phyloP scores from a whole-genome alignment of 2,888 invertebrate genomes.

The Nycteola revayana region DNA sequence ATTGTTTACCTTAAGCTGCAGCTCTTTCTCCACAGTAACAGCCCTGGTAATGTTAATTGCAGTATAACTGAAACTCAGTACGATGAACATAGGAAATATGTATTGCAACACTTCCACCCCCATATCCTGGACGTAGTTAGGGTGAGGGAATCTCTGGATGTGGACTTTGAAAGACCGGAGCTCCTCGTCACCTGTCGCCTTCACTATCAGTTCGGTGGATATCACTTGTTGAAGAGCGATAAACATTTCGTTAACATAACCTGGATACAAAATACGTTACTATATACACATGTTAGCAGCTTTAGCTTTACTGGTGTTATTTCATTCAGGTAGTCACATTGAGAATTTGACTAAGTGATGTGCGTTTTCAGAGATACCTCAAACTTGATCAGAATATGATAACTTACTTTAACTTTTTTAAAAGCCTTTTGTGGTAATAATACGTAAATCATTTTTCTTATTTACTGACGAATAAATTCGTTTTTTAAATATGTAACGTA shows the following conservation, averaged over 20 bases:
- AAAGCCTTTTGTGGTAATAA: too few relatives aligned
- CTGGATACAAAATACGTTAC: conserved; percentile 39
- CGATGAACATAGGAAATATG: conserved; percentile 88
- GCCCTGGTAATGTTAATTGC: conserved; percentile 89
- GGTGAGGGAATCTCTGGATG: conserved; percentile 88
- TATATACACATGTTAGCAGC: too few relatives aligned
- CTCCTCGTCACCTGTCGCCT: conserved; percentile 46
- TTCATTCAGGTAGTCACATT: too few relatives aligned
- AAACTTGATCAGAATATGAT: too few relatives aligned
- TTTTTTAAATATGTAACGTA: too few relatives aligned
- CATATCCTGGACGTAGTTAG: conserved; percentile 85
- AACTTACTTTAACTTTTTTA: too few relatives aligned
- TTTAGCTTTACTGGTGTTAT: too few relatives aligned
- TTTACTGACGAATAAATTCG: too few relatives aligned
- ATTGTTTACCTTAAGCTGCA: conserved; percentile 89
- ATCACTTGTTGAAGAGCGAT: conserved; percentile 64
- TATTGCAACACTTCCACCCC: conserved; percentile 84
- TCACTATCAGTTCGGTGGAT: conserved; percentile 59
- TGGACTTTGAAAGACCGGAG: conserved; percentile 54
- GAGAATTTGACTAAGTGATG: too few relatives aligned
- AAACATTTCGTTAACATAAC: conserved; percentile 70
- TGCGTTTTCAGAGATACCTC: too few relatives aligned
- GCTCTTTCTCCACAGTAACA: conserved; percentile 89
- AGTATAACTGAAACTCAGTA: conserved; percentile 91
- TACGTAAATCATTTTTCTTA: too few relatives aligned